Conservation (phyloP, 2,113 vertebrate genomes). For the Mellivora capensis region DNA sequence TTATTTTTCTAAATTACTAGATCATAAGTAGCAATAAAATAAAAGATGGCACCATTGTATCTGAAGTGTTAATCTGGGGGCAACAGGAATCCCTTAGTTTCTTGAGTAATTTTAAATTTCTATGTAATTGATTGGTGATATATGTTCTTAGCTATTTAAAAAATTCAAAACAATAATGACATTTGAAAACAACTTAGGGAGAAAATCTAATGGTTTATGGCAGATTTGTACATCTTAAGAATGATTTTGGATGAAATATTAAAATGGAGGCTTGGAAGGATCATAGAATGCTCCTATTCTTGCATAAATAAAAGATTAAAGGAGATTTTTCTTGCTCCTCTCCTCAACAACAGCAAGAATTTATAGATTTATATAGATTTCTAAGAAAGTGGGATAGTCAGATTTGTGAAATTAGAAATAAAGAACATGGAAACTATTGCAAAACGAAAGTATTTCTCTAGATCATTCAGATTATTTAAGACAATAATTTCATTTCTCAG, state of each 20-base stretch:
- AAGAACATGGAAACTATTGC: neutral
- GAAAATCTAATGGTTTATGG: neutral
- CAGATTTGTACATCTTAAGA: neutral
- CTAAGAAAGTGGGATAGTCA: neutral
- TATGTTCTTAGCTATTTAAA: neutral
- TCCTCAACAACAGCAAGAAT: neutral
- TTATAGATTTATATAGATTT: neutral
- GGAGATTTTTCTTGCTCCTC: neutral
- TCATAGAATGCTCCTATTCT: neutral
- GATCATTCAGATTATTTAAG: neutral
- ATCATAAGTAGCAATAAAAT: neutral
- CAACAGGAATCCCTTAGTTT: neutral
- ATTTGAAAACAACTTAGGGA: neutral
- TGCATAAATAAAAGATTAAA: neutral
- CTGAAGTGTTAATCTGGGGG: neutral
- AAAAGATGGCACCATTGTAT: neutral
- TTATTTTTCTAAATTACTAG: neutral
- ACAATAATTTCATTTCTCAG: conserved; percentile 29
- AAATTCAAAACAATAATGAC: neutral
- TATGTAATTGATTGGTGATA: neutral
- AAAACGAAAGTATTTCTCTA: conserved; percentile 13
- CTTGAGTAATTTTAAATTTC: conserved; percentile 25
- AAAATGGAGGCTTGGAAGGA: neutral
- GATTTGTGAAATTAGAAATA: neutral
- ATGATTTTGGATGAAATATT: conserved; percentile 20